These are phyloP conservation scores for Aptenodytes patagonicus DNA, from an alignment of 2,113 vertebrate genomes.

Conservation along the genomic window DNA sequence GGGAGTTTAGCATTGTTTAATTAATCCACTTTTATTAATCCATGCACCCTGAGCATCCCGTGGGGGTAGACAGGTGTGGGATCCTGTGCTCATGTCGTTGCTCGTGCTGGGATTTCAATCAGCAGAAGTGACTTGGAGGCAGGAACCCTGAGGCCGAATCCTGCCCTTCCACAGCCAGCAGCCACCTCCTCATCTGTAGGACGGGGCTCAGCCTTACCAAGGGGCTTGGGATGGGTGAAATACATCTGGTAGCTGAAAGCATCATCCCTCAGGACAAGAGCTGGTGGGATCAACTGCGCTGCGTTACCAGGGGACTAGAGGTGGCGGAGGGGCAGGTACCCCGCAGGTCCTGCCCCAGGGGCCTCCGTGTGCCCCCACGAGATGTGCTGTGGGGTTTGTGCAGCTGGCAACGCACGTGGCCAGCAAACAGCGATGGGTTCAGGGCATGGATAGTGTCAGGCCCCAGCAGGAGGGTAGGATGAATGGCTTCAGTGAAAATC, in stretches of 20 bases:
- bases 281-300: not conserved
- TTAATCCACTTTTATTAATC: constrained; percentile 8
- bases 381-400: not conserved
- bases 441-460: not conserved
- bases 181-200: not conserved
- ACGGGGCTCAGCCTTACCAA: not conserved
- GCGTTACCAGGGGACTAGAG: not conserved
- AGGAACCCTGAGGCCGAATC: not conserved
- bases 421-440: not conserved
- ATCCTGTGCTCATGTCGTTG: not conserved
- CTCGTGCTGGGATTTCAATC: not conserved
- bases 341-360: not conserved
- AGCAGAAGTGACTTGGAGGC: not conserved
- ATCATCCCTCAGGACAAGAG: not conserved
- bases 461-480: not conserved
- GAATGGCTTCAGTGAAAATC: not conserved
- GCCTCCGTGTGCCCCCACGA: not conserved
- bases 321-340: not conserved
- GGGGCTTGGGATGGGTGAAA: not conserved
- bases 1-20: constrained; percentile 5
- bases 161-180: not conserved
- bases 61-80: not conserved
- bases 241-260: not conserved
- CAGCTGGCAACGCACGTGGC: not conserved
- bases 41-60: not conserved